Percentiles rank a stretch among this genome's conserved stretches.
phyloP scores from a whole-genome alignment of 2,888 invertebrate species.

The Neoaliturus tenellus region DNA sequence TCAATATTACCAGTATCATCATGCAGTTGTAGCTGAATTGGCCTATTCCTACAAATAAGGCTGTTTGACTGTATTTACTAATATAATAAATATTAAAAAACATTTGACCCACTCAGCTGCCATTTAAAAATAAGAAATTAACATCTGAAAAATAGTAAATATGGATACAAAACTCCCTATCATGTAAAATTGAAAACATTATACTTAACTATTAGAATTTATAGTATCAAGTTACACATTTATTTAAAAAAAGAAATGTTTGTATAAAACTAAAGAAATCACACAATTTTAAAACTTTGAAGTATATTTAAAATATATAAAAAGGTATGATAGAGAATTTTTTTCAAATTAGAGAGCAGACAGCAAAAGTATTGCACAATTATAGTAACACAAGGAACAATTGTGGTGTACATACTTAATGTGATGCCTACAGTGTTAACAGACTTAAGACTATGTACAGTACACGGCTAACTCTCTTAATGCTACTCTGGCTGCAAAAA shows the following conservation, averaged over 20 bases:
- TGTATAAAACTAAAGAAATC: neutral
- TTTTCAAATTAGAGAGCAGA: conserved; percentile 28
- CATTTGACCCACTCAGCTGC: neutral
- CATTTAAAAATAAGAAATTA: neutral
- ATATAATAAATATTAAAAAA: neutral
- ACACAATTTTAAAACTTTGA: neutral
- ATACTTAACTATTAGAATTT: conserved; percentile 1
- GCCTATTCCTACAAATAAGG: too few relatives aligned
- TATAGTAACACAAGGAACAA: conserved; percentile 35
- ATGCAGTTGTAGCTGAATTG: too few relatives aligned
- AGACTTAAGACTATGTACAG: conserved; percentile 44
- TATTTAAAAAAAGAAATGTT: neutral
- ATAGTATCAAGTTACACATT: neutral
- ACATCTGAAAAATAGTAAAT: neutral
- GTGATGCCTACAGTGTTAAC: conserved; percentile 39
- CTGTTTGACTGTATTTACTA: too few relatives aligned
- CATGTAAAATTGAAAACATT: neutral
- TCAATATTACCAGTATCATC: too few relatives aligned
- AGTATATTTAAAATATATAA: neutral
- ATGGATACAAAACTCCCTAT: neutral
- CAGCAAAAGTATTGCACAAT: conserved; percentile 36
- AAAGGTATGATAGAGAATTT: neutral
- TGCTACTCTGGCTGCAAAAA: conserved; percentile 44
- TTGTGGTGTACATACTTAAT: conserved; percentile 36
- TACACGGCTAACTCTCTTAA: conserved; percentile 42